Conservation (phyloP, 2,113 vertebrate species). For the Podilymbus podiceps region DNA sequence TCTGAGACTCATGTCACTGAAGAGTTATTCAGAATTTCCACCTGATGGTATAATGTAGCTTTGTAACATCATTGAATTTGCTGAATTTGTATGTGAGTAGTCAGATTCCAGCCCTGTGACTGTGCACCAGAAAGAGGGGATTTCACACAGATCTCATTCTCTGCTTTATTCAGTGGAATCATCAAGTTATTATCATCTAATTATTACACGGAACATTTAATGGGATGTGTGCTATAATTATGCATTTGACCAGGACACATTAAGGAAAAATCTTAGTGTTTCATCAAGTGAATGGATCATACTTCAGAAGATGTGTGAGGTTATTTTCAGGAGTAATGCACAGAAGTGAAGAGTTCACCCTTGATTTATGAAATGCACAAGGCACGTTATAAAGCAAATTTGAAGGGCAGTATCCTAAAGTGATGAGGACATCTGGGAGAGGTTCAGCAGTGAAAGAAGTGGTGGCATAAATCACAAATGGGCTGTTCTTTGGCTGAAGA, state of each 20-base stretch:
- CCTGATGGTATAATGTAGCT: not conserved
- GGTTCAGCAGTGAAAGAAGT: not conserved
- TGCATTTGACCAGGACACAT: not conserved
- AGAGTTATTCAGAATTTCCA: not conserved
- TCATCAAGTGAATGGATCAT: not conserved
- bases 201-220: slow-evolving; percentile 39
- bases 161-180: not conserved
- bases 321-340: slow-evolving; percentile 40
- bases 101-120: not conserved
- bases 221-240: slow-evolving; percentile 11
- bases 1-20: not conserved
- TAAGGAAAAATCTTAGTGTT: slow-evolving; percentile 27
- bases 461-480: not conserved
- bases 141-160: not conserved
- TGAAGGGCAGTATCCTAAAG: slow-evolving; percentile 9
- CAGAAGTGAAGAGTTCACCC: not conserved
- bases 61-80: not conserved
- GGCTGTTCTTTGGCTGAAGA: not conserved
- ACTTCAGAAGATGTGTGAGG: not conserved
- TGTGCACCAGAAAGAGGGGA: not conserved
- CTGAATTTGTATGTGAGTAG: not conserved
- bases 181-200: not conserved
- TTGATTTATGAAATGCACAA: slow-evolving; percentile 24
- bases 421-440: not conserved
- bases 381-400: not conserved